Evolutionary conservation across 2,888 invertebrate species (phyloP), one percentile per base, ranked within the genome.

Genomic region (Drosophila lutescens): DNA sequence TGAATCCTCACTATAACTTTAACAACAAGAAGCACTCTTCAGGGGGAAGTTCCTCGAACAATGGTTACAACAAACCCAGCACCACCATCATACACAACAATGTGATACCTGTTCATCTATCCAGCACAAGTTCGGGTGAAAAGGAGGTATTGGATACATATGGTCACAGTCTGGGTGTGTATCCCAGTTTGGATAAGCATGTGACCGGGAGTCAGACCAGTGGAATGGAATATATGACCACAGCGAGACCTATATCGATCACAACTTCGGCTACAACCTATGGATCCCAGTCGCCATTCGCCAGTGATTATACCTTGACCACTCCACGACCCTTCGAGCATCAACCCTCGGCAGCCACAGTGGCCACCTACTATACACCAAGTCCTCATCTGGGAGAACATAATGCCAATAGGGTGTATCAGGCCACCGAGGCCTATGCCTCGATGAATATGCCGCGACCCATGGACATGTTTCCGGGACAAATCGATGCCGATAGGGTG

Each of bases 81-180:
- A 90, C 91, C 0, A 91, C 92, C 4, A 89, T 92, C 12, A 92
- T 92, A 34, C 92, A 92, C 69, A 92, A 91, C 55, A 92, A 91
- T 67, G 89, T 91, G 15, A 90, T 92, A 43, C 91, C 92, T 1
- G 83, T 91, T 2, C 91, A 91, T 60, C 34, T 91, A 13, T 70
- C 87, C n/a, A 77, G 82, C 23, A 80, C 88, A 0, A 78, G 65
- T 23, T 88, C 89, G 0, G 90, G 88, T 0, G 91, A 91, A 54
- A 87, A 88, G 60, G 89, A 89, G 36, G 73, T 87, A 4, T 30
- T 91, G 9, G 91, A 92, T 50, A 90, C 89, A 41, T 92, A 92
- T 56, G 92, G 92, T 5, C 89, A 91, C 43, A 90, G 86, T 26
- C 44, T 91, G 47, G 83, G 80, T 3, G 43, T 77, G 13, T 91